phyloP scores from a whole-genome alignment of 2,797 vertebrate species.

The Otus scops region DNA sequence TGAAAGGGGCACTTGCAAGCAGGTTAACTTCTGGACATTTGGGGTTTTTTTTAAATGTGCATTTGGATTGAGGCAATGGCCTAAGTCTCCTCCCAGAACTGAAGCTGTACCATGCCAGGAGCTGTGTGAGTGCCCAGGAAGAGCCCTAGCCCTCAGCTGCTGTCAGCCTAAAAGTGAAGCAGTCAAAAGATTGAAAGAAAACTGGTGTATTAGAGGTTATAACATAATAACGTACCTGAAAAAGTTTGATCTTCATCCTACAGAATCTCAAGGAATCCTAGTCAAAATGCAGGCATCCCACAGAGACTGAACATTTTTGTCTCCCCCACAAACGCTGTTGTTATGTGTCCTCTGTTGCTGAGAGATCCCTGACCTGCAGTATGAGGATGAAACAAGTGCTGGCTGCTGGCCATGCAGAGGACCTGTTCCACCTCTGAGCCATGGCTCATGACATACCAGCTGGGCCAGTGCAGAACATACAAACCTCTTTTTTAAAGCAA shows the following conservation, averaged over 20 bases:
- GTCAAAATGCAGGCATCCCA: neutral
- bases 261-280: neutral
- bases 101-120: neutral
- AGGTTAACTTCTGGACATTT: neutral
- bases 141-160: neutral
- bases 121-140: neutral
- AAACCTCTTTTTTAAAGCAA: neutral
- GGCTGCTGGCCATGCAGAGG: neutral
- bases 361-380: neutral
- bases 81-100: neutral
- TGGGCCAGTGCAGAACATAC: neutral
- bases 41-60: neutral
- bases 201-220: neutral
- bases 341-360: neutral
- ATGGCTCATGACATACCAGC: neutral
- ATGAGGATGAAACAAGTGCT: neutral
- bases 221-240: neutral
- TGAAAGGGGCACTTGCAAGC: neutral
- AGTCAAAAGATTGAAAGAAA: neutral
- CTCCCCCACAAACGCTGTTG: neutral
- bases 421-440: neutral
- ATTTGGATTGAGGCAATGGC: neutral
- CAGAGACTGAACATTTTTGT: neutral
- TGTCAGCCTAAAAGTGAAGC: neutral
- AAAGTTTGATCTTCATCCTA: neutral